These are phyloP conservation scores for Cistogaster globosa DNA, from an alignment of 2,888 invertebrate genomes.

Conservation along the genomic window DNA sequence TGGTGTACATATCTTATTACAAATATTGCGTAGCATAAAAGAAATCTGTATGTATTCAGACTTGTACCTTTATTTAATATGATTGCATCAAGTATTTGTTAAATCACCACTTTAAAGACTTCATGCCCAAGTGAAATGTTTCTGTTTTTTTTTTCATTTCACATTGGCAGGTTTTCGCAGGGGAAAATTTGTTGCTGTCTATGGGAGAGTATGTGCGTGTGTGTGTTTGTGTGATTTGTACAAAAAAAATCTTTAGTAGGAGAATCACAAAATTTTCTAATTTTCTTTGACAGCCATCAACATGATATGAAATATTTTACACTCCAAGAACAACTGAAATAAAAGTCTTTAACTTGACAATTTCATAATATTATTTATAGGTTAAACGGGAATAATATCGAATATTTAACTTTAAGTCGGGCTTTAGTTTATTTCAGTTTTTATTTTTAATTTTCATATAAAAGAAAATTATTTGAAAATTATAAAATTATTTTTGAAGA, in stretches of 20 bases:
- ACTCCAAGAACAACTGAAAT: conserved; percentile 11
- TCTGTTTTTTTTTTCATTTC: neutral
- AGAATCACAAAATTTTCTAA: conserved; percentile 30
- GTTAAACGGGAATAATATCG: too few relatives aligned
- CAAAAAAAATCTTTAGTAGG: conserved; percentile 6
- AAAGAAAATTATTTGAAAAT: too few relatives aligned
- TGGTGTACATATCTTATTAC: neutral
- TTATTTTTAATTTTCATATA: too few relatives aligned
- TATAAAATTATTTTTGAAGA: neutral
- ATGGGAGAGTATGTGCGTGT: neutral
- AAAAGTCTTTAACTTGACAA: neutral
- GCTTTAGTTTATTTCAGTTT: too few relatives aligned
- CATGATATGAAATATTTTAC: conserved; percentile 20
- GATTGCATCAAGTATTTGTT: conserved; percentile 69
- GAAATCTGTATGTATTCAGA: conserved; percentile 17
- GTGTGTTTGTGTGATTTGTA: conserved; percentile 5
- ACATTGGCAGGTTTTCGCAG: conserved; percentile 16
- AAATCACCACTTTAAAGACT: conserved; percentile 67
- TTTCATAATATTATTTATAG: too few relatives aligned
- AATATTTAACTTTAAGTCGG: too few relatives aligned
- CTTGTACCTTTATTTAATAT: conserved; percentile 60
- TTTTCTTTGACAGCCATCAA: conserved; percentile 67
- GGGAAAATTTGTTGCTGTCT: neutral
- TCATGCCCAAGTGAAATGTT: conserved; percentile 45
- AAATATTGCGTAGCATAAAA: neutral